phyloP scores from a whole-genome alignment of 2,888 invertebrate species.

The Punctoribates punctum region DNA sequence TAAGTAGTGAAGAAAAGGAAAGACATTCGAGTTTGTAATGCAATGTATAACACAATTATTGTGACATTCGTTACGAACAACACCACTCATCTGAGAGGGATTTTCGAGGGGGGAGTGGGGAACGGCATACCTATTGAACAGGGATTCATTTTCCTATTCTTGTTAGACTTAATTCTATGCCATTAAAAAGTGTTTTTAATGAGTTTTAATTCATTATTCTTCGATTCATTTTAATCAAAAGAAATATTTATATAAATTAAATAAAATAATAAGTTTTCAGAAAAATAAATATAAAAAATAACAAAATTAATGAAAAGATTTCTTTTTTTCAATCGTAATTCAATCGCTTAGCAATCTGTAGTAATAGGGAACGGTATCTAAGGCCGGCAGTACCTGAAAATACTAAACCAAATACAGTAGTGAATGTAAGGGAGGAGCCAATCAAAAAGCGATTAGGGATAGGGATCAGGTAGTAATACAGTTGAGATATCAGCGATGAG shows the following conservation, averaged over 20 bases:
- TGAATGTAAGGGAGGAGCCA: slow-evolving; percentile 20
- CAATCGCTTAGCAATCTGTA: not conserved
- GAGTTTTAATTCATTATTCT: slow-evolving; percentile 7
- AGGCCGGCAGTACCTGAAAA: slow-evolving; percentile 16
- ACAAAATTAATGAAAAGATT: too few species aligned
- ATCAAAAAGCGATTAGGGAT: slow-evolving; percentile 26
- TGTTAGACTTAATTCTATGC: not conserved
- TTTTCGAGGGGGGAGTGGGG: not conserved
- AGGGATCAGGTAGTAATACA: slow-evolving; percentile 25
- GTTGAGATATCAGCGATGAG: slow-evolving; percentile 7
- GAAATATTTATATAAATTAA: not conserved
- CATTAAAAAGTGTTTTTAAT: not conserved
- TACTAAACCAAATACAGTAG: slow-evolving; percentile 13
- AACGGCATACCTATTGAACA: not conserved
- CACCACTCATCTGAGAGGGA: slow-evolving; percentile 1
- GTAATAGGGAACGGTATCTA: not conserved
- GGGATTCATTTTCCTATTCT: not conserved
- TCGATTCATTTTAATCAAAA: not conserved
- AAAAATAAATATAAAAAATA: not conserved
- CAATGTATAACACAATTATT: slow-evolving; percentile 10
- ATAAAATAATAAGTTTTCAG: not conserved
- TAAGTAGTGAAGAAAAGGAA: not conserved
- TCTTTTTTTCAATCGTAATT: not conserved
- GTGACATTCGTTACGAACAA: not conserved
- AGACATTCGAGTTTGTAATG: not conserved